phyloP scores from a whole-genome alignment of 2,797 vertebrate genomes.

The Aselliscus stoliczkanus region DNA sequence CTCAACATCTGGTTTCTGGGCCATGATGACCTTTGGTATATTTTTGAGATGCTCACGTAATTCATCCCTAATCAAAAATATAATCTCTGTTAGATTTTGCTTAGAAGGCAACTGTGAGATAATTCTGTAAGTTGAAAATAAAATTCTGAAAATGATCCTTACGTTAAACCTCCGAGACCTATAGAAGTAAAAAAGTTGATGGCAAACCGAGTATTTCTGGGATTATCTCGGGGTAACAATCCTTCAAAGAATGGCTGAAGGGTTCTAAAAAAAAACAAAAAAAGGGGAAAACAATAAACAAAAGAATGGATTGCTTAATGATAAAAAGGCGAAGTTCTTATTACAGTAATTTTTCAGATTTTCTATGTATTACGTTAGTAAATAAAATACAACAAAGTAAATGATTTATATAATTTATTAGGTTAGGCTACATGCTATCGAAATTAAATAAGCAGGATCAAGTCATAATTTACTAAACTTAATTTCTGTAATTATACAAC shows the following conservation, averaged over 20 bases:
- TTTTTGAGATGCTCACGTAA: constrained; percentile 97
- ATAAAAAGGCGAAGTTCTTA: constrained; percentile 49
- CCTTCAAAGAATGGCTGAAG: constrained; percentile 95
- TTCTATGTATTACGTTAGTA: not conserved
- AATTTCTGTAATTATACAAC: not conserved
- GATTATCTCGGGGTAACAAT: constrained; percentile 96
- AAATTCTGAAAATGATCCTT: constrained; percentile 77
- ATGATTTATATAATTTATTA: not conserved
- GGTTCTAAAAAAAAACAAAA: constrained; percentile 81
- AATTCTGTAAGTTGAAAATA: constrained; percentile 19
- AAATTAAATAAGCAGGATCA: not conserved
- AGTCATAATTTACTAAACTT: not conserved
- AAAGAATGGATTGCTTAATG: not conserved
- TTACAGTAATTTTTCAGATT: not conserved
- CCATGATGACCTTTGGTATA: constrained; percentile 96
- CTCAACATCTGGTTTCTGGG: constrained; percentile 95
- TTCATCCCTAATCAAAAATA: constrained; percentile 88
- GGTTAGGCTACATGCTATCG: not conserved
- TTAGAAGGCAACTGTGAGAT: not conserved
- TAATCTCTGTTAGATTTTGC: not conserved
- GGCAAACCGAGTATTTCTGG: constrained; percentile 97
- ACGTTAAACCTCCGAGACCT: constrained; percentile 97
- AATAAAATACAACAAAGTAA: not conserved
- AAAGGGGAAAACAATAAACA: not conserved
- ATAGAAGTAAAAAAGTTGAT: constrained; percentile 99